phyloP scores from a whole-genome alignment of 2,888 invertebrate species.

The Coenonympha arcania region DNA sequence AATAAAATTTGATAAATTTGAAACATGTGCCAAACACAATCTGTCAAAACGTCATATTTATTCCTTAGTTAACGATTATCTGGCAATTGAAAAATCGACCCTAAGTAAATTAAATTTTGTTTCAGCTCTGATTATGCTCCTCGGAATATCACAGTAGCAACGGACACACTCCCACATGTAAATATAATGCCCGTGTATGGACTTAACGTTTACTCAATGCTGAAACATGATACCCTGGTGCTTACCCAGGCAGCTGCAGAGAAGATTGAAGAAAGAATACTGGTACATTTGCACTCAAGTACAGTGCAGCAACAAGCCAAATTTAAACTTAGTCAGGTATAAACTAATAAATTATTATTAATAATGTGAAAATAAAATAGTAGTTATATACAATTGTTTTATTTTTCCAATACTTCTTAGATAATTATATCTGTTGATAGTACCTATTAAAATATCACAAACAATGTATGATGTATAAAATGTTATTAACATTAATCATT shows the following conservation, averaged over 20 bases:
- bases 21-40: too few species aligned
- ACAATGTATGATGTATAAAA: too few species aligned
- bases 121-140: conserved; percentile 89
- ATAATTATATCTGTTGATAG: too few species aligned
- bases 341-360: too few species aligned
- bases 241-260: conserved; percentile 89
- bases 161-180: conserved; percentile 83
- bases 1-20: too few species aligned
- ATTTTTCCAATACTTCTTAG: not conserved
- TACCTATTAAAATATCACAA: too few species aligned
- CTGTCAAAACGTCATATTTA: too few species aligned
- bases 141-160: conserved; percentile 88
- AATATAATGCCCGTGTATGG: conserved; percentile 97
- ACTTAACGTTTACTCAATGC: conserved; percentile 96
- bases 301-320: conserved; percentile 61
- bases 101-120: conserved; percentile 30
- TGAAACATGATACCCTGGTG: conserved; percentile 95
- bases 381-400: conserved; percentile 14
- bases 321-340: conserved; percentile 78
- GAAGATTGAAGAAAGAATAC: conserved; percentile 84
- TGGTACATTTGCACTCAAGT: conserved; percentile 79
- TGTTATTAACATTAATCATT: too few species aligned
- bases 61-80: too few species aligned
- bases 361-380: conserved; percentile 12
- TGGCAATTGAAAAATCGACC: too few species aligned